Conservation (phyloP, 2,888 invertebrate genomes). For the Drosophila monieri region DNA sequence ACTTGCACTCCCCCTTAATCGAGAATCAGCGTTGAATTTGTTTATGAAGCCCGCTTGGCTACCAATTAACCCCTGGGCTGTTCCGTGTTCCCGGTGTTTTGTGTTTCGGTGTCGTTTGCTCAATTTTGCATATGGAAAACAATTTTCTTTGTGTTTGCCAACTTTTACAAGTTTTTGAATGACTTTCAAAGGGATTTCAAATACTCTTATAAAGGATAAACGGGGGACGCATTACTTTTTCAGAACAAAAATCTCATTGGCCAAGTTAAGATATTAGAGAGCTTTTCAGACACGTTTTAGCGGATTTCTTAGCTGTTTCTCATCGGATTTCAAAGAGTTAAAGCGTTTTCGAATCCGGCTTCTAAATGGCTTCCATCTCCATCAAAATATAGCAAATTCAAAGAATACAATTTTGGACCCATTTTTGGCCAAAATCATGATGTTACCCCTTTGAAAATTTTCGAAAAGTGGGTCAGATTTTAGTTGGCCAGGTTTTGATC, state of each 20-base stretch:
- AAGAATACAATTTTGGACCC: not conserved
- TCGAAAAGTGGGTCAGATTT: too few relatives aligned
- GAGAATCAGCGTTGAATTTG: conserved; percentile 64
- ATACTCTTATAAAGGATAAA: not conserved
- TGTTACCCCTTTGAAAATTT: too few relatives aligned
- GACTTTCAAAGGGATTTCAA: not conserved
- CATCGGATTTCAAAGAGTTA: too few relatives aligned
- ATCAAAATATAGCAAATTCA: not conserved
- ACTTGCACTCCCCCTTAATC: conserved; percentile 25
- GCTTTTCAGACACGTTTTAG: too few relatives aligned
- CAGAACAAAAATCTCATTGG: too few relatives aligned
- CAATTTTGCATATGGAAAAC: conserved; percentile 57
- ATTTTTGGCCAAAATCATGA: too few relatives aligned
- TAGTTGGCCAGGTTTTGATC: too few relatives aligned
- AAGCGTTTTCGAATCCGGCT: too few relatives aligned
- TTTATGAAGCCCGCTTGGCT: conserved; percentile 53
- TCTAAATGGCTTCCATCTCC: not conserved
- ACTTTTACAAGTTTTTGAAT: conserved; percentile 30
- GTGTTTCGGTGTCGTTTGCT: conserved; percentile 21
- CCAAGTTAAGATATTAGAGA: too few relatives aligned
- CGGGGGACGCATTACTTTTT: too few relatives aligned
- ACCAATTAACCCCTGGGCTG: conserved; percentile 64
- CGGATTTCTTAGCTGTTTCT: too few relatives aligned
- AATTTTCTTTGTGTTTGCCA: conserved; percentile 62
- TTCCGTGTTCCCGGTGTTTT: conserved; percentile 22